Percentiles rank a stretch among this genome's conserved stretches.
Conservation (phyloP, 1,140 invertebrate species). For the Rhizoglyphus robini region DNA sequence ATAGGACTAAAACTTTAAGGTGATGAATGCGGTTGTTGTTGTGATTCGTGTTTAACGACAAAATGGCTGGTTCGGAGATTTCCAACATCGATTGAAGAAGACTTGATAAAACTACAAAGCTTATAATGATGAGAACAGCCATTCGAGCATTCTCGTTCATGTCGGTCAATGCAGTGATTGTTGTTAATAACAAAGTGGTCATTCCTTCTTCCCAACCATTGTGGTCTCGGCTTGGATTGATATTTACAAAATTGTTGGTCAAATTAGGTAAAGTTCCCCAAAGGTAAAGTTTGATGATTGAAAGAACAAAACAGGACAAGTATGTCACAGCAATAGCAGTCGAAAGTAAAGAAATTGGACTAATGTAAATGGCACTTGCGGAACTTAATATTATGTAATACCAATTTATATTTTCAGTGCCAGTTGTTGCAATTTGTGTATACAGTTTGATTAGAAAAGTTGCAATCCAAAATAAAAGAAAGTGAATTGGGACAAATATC, state of each 20-base stretch:
- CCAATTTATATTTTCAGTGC: slow-evolving; percentile 28
- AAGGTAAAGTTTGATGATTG: slow-evolving; percentile 36
- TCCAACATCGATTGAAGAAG: slow-evolving; percentile 45
- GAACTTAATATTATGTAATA: slow-evolving; percentile 35
- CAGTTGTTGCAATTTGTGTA: not conserved
- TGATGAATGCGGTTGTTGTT: slow-evolving; percentile 33
- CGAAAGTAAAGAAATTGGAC: slow-evolving; percentile 40
- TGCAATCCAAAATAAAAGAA: slow-evolving; percentile 39
- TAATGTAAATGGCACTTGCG: slow-evolving; percentile 38
- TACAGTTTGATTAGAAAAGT: slow-evolving; percentile 36
- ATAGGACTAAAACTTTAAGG: slow-evolving; percentile 37
- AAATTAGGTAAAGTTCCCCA: slow-evolving; percentile 29
- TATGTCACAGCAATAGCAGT: slow-evolving; percentile 43
- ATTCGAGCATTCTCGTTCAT: slow-evolving; percentile 40
- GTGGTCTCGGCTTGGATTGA: slow-evolving; percentile 32
- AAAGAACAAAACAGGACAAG: slow-evolving; percentile 37
- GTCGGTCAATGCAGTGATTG: slow-evolving; percentile 42
- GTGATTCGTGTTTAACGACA: slow-evolving; percentile 38
- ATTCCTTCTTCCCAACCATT: slow-evolving; percentile 44
- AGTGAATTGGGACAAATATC: slow-evolving; percentile 37
- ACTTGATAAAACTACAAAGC: slow-evolving; percentile 43
- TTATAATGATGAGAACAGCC: slow-evolving; percentile 41
- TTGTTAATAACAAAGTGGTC: slow-evolving; percentile 41
- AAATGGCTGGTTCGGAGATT: slow-evolving; percentile 42
- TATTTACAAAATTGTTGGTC: too few relatives aligned